phyloP scores from a whole-genome alignment of 2,113 vertebrate genomes.

The Siniperca chuatsi region DNA sequence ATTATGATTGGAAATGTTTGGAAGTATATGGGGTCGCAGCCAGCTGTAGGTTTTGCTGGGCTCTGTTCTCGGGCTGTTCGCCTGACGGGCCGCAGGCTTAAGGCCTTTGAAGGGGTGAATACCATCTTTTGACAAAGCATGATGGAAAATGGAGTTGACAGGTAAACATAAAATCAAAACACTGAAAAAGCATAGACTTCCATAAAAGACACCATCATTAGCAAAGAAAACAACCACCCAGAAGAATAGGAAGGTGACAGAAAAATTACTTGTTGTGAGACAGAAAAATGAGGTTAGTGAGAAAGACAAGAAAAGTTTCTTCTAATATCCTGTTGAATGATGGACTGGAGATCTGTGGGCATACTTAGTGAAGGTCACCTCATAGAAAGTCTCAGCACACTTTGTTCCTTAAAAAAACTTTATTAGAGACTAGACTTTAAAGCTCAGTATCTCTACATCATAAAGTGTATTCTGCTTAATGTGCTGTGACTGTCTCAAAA shows the following conservation, averaged over 20 bases:
- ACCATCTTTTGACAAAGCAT: conserved; percentile 99
- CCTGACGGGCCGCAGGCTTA: conserved; percentile 99
- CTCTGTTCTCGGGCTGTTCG: conserved; percentile 99
- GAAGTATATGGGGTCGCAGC: conserved; percentile 78
- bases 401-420: conserved; percentile 19
- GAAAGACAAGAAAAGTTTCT: conserved; percentile 39
- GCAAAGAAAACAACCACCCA: conserved; percentile 57
- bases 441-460: background rate
- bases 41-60: conserved; percentile 94
- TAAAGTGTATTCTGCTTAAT: background rate
- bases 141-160: conserved; percentile 87
- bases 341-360: conserved; percentile 32
- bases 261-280: conserved; percentile 57
- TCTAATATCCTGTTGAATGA: conserved; percentile 47
- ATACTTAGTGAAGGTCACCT: conserved; percentile 38
- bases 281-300: conserved; percentile 53
- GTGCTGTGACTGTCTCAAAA: conserved; percentile 89
- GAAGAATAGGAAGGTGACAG: conserved; percentile 39
- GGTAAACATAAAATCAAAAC: conserved; percentile 60
- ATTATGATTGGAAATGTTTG: conserved; percentile 30
- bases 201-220: conserved; percentile 46
- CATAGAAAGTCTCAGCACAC: conserved; percentile 80
- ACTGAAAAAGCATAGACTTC: conserved; percentile 50
- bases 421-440: conserved; percentile 4
- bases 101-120: conserved; percentile 99